These are phyloP conservation scores for Drosophila parvula DNA, from an alignment of 1,140 invertebrate genomes.

Conservation along the genomic window DNA sequence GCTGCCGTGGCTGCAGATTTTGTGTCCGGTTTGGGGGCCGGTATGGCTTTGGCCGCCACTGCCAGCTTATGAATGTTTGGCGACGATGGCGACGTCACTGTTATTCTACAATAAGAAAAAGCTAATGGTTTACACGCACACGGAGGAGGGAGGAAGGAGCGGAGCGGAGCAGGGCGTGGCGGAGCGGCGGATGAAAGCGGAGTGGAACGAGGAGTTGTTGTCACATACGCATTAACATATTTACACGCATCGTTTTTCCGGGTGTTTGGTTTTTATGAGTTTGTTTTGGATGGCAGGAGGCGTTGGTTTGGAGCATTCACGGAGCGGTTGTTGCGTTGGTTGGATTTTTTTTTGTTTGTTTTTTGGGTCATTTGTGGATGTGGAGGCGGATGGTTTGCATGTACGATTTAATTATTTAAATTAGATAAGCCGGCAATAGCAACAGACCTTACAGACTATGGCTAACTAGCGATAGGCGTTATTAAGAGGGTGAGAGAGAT, in stretches of 20 bases:
- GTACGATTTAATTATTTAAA: conserved; percentile 81
- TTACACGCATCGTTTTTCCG: conserved; percentile 57
- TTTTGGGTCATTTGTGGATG: conserved; percentile 69
- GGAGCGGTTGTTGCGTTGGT: conserved; percentile 26
- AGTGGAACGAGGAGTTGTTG: conserved; percentile 32
- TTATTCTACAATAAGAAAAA: conserved; percentile 84
- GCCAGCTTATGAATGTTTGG: conserved; percentile 82
- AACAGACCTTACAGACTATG: conserved; percentile 74
- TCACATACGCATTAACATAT: conserved; percentile 58
- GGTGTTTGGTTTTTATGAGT: conserved; percentile 61
- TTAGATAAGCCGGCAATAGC: conserved; percentile 77
- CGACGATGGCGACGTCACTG: conserved; percentile 83
- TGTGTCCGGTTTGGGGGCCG: conserved; percentile 66
- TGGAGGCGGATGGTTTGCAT: conserved; percentile 69
- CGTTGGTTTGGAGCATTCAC: conserved; percentile 30
- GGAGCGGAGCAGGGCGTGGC: conserved; percentile 21
- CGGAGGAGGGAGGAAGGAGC: conserved; percentile 38
- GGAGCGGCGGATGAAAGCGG: conserved; percentile 38
- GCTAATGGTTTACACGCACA: conserved; percentile 80
- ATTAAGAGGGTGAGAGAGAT: conserved; percentile 56
- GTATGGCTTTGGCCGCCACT: conserved; percentile 76
- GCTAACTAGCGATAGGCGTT: conserved; percentile 66
- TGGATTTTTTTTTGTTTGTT: no score
- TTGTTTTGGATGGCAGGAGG: conserved; percentile 58
- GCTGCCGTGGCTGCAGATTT: conserved; percentile 35